Base-by-base conservation (phyloP, 2,113 vertebrate species). In the Cyanocitta stelleri region DNA sequence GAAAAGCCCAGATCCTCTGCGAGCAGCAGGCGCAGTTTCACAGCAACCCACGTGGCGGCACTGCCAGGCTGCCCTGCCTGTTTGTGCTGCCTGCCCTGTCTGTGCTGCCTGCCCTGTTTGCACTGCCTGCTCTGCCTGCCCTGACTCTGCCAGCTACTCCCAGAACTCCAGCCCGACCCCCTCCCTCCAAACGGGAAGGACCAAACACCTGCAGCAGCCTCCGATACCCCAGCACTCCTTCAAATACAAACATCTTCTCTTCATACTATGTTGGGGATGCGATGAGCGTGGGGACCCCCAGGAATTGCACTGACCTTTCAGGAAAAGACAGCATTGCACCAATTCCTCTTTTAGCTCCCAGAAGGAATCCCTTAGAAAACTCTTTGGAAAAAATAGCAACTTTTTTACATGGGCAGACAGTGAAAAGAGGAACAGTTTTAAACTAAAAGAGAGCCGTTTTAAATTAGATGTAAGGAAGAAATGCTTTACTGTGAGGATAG, bases 1-100 rank as follows among this genome's bases (percentile, higher is more conserved):
- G 23, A 41, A 32, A 37, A 90, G 30, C 33, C 22, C 32, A 2
- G 63, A 39, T 83, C 18, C 44, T 7, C 12, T 4, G 84, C 9
- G 23, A 59, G 72, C 63, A 44, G 59, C 55, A 44, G 89, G n/a
- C n/a, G 95, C 94, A 97, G 74, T 95, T 93, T 93, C 88, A 2
- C 69, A 5, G n/a, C 35, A 51, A 83, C 92, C 95, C 92, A 22
- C 90, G 26, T 14, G 90, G 92, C 71, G 94, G 94, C 94, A 86
- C 86, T 90, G 86, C 79, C 90, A 76, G 72, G 92, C 95, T 87
- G 87, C 78, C 52, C 93, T 23, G 49, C 27, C 37, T n/a, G 69
- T 11, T 8, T 2, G 35, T 1, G 4, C 79, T 41, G 73, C 63
- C 63, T 12, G 21, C 29, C 1, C 85, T 3, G 37, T 1, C 3